Conservation (phyloP, 2,888 invertebrate species). For the Morpho deidamia region DNA sequence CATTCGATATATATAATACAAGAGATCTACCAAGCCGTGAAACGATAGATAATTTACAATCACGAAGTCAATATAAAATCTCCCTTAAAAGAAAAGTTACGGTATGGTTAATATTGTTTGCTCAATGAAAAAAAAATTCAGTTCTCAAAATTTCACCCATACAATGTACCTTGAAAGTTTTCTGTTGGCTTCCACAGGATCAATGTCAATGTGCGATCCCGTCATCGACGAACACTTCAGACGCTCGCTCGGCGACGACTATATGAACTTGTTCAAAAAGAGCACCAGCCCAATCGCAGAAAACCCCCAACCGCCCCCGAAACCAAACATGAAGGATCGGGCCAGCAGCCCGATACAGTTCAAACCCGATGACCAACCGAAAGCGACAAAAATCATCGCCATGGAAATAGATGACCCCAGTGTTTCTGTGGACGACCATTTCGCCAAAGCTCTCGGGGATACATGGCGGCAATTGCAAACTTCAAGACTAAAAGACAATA, state of each 20-base stretch:
- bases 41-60: too few relatives aligned
- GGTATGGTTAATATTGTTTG: not conserved
- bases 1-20: too few relatives aligned
- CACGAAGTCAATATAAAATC: too few relatives aligned
- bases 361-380: slow-evolving; percentile 52
- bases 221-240: slow-evolving; percentile 98
- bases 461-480: slow-evolving; percentile 88
- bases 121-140: too few relatives aligned
- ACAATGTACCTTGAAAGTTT: too few relatives aligned
- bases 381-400: slow-evolving; percentile 65
- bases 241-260: slow-evolving; percentile 91
- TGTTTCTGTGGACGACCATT: slow-evolving; percentile 92
- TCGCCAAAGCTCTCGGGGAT: slow-evolving; percentile 92
- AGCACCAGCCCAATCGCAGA: slow-evolving; percentile 43
- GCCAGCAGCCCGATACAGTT: slow-evolving; percentile 72
- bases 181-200: slow-evolving; percentile 60
- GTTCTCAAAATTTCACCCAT: too few relatives aligned
- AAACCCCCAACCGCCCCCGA: slow-evolving; percentile 55
- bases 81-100: too few relatives aligned
- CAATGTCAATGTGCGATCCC: slow-evolving; percentile 89
- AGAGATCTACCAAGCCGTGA: too few relatives aligned
- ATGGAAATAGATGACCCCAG: slow-evolving; percentile 80
- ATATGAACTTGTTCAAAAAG: slow-evolving; percentile 83
- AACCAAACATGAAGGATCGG: slow-evolving; percentile 68
- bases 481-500: slow-evolving; percentile 72